These are phyloP conservation scores for Platysternon megacephalum DNA, from an alignment of 2,113 vertebrate species.

Conservation along the genomic window DNA sequence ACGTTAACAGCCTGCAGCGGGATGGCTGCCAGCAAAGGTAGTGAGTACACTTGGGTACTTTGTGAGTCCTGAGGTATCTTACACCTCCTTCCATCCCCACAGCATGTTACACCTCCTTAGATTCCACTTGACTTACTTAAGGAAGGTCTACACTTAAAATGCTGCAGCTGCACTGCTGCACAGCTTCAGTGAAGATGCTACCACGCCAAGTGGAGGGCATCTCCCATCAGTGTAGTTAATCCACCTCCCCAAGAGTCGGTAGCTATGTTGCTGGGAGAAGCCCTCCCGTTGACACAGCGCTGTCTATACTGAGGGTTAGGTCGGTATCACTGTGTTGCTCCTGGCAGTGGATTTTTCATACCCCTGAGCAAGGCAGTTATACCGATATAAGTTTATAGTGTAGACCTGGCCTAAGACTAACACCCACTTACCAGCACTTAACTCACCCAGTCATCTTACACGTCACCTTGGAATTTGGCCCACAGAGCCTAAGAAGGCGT, in stretches of 20 bases:
- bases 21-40: background rate
- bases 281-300: background rate
- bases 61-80: background rate
- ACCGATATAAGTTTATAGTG: background rate
- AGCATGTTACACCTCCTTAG: background rate
- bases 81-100: background rate
- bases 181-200: background rate
- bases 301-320: background rate
- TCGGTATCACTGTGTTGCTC: background rate
- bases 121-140: background rate
- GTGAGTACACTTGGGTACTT: background rate
- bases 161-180: background rate
- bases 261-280: background rate
- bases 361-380: background rate
- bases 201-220: background rate
- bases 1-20: background rate
- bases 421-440: background rate
- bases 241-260: background rate
- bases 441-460: background rate
- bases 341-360: background rate
- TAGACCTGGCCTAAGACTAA: background rate
- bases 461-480: background rate
- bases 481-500: accelerated
- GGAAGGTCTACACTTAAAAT: background rate
- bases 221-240: background rate